phyloP scores from a whole-genome alignment of 2,888 invertebrate species.

The Baccha elongata region DNA sequence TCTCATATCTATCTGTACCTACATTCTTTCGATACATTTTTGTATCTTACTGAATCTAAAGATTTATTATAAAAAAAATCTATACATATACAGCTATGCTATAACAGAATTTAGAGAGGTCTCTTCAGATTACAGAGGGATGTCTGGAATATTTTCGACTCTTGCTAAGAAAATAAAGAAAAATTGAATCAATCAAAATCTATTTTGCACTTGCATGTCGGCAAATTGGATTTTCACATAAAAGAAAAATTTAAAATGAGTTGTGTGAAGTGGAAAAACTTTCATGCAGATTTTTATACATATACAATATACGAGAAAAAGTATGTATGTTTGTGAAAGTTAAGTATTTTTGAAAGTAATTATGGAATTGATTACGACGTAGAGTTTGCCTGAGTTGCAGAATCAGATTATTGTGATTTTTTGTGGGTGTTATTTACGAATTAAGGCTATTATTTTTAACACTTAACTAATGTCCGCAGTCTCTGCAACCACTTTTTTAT shows the following conservation, averaged over 20 bases:
- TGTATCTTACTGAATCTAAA: slow-evolving; percentile 38
- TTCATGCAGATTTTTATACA: slow-evolving; percentile 64
- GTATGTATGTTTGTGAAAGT: background rate
- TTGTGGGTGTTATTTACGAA: too few relatives aligned
- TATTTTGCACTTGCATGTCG: slow-evolving; percentile 77
- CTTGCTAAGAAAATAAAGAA: slow-evolving; percentile 64
- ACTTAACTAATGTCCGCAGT: too few relatives aligned
- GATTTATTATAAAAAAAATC: slow-evolving; percentile 1
- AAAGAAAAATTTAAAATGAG: slow-evolving; percentile 63
- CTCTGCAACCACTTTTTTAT: too few relatives aligned
- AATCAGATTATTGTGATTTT: too few relatives aligned
- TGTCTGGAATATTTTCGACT: slow-evolving; percentile 30
- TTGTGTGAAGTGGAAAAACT: slow-evolving; percentile 71
- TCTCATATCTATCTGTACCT: slow-evolving; percentile 36
- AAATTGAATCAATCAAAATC: slow-evolving; percentile 81
- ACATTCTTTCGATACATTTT: slow-evolving; percentile 59
- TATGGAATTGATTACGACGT: slow-evolving; percentile 25
- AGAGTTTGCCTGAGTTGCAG: background rate
- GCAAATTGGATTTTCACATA: slow-evolving; percentile 78
- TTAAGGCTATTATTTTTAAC: too few relatives aligned
- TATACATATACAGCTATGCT: background rate
- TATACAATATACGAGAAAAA: background rate
- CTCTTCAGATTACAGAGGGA: slow-evolving; percentile 18
- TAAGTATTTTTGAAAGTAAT: background rate
- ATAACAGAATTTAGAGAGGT: slow-evolving; percentile 20